These are phyloP conservation scores for Andrena cerasifolii DNA, from an alignment of 1,140 invertebrate genomes.

Conservation along the genomic window DNA sequence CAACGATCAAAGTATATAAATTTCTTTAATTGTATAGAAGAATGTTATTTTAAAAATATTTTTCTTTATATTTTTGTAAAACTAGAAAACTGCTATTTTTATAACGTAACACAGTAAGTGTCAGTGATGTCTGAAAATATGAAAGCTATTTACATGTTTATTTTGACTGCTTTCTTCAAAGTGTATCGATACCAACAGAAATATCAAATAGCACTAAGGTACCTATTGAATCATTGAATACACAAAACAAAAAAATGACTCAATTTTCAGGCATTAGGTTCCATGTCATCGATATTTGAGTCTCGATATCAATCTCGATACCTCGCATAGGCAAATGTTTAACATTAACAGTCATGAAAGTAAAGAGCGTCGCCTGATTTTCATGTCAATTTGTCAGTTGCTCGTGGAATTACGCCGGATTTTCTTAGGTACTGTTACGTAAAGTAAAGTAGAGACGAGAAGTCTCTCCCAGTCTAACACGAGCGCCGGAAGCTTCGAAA, in stretches of 20 bases:
- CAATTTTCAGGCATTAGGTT: not conserved
- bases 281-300: conserved; percentile 14
- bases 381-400: not conserved
- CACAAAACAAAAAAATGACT: not conserved
- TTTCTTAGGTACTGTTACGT: conserved; percentile 23
- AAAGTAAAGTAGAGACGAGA: conserved; percentile 29
- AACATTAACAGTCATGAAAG: not conserved
- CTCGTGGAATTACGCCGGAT: not conserved
- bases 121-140: too few species aligned
- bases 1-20: not conserved
- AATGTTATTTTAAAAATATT: not conserved
- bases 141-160: not conserved
- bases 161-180: not conserved
- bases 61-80: not conserved
- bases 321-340: conserved; percentile 7
- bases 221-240: not conserved
- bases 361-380: not conserved
- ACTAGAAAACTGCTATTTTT: too few species aligned
- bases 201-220: not conserved
- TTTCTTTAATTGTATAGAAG: not conserved
- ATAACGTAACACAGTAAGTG: too few species aligned
- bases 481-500: conserved; percentile 40
- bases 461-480: conserved; percentile 12
- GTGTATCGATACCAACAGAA: too few species aligned
- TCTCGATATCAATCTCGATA: conserved; percentile 30